Evolutionary conservation across 2,113 vertebrate genomes (phyloP), one percentile per base, ranked within the genome.

Genomic region (Microcebus lehilahytsara): DNA sequence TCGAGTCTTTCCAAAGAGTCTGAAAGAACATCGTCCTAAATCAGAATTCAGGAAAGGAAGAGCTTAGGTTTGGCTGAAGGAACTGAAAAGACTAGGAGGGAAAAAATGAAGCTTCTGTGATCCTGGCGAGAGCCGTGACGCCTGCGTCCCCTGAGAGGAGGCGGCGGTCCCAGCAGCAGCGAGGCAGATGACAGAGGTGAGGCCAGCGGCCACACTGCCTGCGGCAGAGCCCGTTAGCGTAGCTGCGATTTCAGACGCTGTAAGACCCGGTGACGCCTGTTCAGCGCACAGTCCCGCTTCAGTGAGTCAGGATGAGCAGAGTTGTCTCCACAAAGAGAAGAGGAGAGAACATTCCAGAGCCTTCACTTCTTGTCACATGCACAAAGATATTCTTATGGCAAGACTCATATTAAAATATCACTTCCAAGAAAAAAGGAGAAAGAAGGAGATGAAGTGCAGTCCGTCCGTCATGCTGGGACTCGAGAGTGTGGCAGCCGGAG

Each of bases 81-180:
- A 11, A 8, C 5, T 75, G 77, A 92, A 64, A 81, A 53, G 51
- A 53, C 14, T 34, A 30, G 14, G 13, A 49, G 25, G 23, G 6
- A 9, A 5, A 37, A 34, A 40, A 71, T 4, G 30, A 64, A 42
- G 8, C 17, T 32, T 5, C 23, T 3, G 49, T 32, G 23, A 25
- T 30, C n/a, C 34, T 30, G 11, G 37, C 20, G 72, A 81, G 20
- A 79, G 34, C 16, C 1, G 1, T 20, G 0, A 75, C n/a, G 27
- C n/a, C 20, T 46, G 58, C 5, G 0, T 49, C 67, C 2, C 51
- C 32, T n/a, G 16, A 9, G 20, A 69, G 71, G 42, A 72, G 16
- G 14, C 7, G 40, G 1, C 34, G 6, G 0, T 4, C 32, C 34
- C 32, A 30, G 27, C 2, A 23, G 10, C 0, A 23, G 10, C 0